Evolutionary conservation across 2,888 invertebrate genomes (phyloP).

Genomic region (Arenicola marina): DNA sequence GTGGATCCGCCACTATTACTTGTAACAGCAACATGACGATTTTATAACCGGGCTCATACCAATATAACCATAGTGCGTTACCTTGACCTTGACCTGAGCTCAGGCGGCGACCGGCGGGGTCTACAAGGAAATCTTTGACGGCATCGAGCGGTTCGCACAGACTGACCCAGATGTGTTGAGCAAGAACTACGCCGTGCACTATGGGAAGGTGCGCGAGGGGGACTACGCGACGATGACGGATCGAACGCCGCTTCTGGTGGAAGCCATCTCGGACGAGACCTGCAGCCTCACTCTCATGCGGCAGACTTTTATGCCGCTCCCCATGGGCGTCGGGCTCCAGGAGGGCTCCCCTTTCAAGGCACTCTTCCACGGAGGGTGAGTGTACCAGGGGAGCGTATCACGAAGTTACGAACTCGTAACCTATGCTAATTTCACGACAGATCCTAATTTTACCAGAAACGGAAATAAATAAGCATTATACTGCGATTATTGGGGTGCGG

Average conservation of each 20-base stretch:
- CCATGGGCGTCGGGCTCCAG: constrained; percentile 19
- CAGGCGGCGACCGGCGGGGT: constrained; percentile 35
- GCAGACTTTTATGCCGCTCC: constrained; percentile 17
- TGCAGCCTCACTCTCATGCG: constrained; percentile 5
- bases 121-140: constrained; percentile 34
- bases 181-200: constrained; percentile 29
- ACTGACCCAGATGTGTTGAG: constrained; percentile 39
- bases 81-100: no score
- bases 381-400: no score
- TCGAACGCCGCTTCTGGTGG: constrained; percentile 10
- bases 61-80: no score
- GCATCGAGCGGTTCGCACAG: constrained; percentile 33
- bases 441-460: no score
- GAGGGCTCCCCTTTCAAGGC: constrained; percentile 11
- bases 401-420: no score
- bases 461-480: no score
- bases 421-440: no score
- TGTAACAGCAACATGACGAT: no score
- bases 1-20: no score
- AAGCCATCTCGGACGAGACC: constrained; percentile 7
- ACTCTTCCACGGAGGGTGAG: constrained; percentile 3
- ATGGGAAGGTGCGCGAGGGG: constrained; percentile 31
- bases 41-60: no score
- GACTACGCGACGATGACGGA: constrained; percentile 19
- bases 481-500: no score